phyloP scores from a whole-genome alignment of 64 coral and sea anemone species.

The Cladopsammia gracilis region DNA sequence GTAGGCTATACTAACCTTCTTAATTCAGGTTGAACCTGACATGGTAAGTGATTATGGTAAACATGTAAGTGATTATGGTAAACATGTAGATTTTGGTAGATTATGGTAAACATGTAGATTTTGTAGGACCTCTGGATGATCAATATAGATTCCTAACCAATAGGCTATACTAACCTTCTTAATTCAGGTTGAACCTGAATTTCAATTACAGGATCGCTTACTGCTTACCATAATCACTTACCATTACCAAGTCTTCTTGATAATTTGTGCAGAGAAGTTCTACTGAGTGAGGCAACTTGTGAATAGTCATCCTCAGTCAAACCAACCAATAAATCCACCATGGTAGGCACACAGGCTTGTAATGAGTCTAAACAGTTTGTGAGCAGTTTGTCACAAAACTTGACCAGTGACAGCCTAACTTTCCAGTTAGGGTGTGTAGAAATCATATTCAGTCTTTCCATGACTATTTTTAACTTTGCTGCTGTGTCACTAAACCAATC shows the following conservation, averaged over 20 bases:
- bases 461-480: constrained; percentile 81
- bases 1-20: too few species aligned
- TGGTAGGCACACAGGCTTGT: constrained; percentile 54
- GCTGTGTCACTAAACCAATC: constrained; percentile 79
- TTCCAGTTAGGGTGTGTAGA: constrained; percentile 84
- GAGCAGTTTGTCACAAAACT: constrained; percentile 76
- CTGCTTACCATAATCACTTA: constrained; percentile 64
- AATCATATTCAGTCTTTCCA: constrained; percentile 56
- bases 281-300: constrained; percentile 78
- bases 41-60: too few species aligned
- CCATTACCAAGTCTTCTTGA: constrained; percentile 65
- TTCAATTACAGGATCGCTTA: neutral
- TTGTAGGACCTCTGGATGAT: too few species aligned
- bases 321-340: constrained; percentile 84
- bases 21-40: too few species aligned
- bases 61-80: too few species aligned
- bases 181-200: neutral
- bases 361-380: constrained; percentile 78
- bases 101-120: too few species aligned
- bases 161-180: too few species aligned
- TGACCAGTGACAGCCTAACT: constrained; percentile 74
- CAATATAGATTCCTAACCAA: too few species aligned
- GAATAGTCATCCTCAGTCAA: constrained; percentile 78
- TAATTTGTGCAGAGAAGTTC: constrained; percentile 59
- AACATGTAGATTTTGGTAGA: too few species aligned